These are phyloP conservation scores for Oxycera nigricornis DNA, from an alignment of 2,888 invertebrate species.

Conservation along the genomic window DNA sequence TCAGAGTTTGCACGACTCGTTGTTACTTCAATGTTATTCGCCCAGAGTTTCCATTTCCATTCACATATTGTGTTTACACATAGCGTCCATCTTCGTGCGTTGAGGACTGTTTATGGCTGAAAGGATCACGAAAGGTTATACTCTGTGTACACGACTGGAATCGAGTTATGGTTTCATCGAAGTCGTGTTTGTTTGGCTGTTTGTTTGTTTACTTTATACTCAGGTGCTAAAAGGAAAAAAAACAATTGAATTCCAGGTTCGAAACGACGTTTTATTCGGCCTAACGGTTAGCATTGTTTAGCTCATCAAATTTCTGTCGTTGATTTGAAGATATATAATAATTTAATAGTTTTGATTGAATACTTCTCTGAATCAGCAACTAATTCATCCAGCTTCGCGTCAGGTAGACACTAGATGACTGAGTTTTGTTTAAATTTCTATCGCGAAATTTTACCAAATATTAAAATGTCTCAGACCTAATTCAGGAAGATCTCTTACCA, in stretches of 20 bases:
- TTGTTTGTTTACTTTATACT: slow-evolving; percentile 23
- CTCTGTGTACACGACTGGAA: slow-evolving; percentile 1
- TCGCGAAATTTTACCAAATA: no score
- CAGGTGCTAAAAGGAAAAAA: slow-evolving; percentile 29
- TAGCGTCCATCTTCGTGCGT: neutral
- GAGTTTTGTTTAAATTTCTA: no score
- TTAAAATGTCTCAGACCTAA: no score
- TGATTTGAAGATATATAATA: no score
- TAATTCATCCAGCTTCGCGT: no score
- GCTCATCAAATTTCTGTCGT: no score
- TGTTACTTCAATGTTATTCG: neutral
- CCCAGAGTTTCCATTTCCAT: neutral
- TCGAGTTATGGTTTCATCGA: neutral
- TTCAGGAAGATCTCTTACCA: no score
- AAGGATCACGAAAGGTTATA: slow-evolving; percentile 32
- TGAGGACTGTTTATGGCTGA: neutral
- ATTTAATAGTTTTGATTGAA: no score
- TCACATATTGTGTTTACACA: neutral
- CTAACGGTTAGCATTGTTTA: no score
- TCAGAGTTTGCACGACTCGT: neutral
- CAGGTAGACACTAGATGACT: no score
- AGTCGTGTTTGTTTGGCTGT: neutral
- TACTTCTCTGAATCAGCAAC: no score
- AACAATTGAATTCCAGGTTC: neutral
- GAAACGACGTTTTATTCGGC: no score